Evolutionary conservation across 2,113 vertebrate genomes (phyloP).

Genomic region (Athene noctua): DNA sequence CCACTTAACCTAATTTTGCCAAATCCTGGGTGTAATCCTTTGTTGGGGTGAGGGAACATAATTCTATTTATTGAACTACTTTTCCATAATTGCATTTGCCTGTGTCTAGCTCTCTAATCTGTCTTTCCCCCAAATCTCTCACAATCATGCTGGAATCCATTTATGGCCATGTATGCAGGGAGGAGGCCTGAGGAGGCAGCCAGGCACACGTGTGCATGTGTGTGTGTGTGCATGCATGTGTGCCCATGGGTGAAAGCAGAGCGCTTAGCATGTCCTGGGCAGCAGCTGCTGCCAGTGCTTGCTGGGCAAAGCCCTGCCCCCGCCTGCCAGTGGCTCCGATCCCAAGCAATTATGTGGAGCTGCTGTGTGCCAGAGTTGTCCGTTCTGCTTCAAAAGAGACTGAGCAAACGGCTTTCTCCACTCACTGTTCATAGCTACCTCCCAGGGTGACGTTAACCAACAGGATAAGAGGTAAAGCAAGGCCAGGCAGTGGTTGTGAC

Average conservation of each 20-base stretch:
- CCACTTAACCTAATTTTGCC: neutral
- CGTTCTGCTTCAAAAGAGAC: neutral
- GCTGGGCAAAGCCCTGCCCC: neutral
- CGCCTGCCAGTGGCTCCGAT: neutral
- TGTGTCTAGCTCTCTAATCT: neutral
- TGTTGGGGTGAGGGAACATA: neutral
- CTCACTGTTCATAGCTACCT: neutral
- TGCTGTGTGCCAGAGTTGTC: neutral
- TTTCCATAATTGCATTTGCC: neutral
- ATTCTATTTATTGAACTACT: neutral
- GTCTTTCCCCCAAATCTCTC: neutral
- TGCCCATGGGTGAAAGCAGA: neutral
- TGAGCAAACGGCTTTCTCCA: neutral
- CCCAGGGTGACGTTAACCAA: neutral
- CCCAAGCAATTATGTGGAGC: neutral
- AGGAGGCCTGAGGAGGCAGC: neutral
- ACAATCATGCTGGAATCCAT: neutral
- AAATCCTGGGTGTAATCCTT: neutral
- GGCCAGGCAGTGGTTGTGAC: neutral
- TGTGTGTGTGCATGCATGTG: too few species aligned
- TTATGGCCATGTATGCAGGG: rapidly evolving
- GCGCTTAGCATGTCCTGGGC: neutral
- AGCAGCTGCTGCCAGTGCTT: neutral
- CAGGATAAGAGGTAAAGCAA: neutral
- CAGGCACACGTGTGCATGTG: rapidly evolving